Evolutionary conservation across 2,797 vertebrate species (phyloP).

Genomic region (Cynopterus sphinx): DNA sequence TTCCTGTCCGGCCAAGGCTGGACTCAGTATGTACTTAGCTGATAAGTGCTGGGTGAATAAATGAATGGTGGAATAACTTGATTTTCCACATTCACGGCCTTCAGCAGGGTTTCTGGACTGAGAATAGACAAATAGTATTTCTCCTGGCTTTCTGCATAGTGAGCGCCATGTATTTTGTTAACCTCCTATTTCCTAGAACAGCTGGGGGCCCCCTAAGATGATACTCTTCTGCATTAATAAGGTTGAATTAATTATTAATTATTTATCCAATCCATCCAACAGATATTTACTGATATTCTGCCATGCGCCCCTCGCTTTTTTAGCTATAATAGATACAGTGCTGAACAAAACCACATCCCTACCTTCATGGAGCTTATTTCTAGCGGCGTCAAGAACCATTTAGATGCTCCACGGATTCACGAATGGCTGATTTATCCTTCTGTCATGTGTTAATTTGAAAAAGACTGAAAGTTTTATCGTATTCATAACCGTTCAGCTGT

Average conservation of each 20-base stretch:
- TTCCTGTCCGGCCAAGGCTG: background rate
- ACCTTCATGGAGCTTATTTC: background rate
- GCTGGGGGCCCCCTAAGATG: background rate
- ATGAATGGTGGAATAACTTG: background rate
- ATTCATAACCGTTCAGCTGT: slow-evolving; percentile 27
- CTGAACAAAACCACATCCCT: background rate
- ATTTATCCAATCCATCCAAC: background rate
- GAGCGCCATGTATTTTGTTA: background rate
- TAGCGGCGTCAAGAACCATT: background rate
- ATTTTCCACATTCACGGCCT: background rate
- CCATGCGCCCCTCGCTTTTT: background rate
- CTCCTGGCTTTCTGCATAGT: background rate
- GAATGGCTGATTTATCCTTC: background rate
- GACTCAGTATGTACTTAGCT: background rate
- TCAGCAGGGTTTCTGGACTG: background rate
- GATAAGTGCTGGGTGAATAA: background rate
- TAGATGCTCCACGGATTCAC: background rate
- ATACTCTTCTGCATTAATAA: background rate
- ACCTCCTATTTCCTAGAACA: background rate
- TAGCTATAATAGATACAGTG: background rate
- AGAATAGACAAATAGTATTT: background rate
- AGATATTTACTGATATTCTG: rapidly evolving
- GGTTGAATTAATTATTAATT: background rate
- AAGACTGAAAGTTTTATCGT: slow-evolving; percentile 6
- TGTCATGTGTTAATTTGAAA: slow-evolving; percentile 47